Evolutionary conservation across 2,113 vertebrate species (phyloP).

Genomic region (Lagenorhynchus albirostris): DNA sequence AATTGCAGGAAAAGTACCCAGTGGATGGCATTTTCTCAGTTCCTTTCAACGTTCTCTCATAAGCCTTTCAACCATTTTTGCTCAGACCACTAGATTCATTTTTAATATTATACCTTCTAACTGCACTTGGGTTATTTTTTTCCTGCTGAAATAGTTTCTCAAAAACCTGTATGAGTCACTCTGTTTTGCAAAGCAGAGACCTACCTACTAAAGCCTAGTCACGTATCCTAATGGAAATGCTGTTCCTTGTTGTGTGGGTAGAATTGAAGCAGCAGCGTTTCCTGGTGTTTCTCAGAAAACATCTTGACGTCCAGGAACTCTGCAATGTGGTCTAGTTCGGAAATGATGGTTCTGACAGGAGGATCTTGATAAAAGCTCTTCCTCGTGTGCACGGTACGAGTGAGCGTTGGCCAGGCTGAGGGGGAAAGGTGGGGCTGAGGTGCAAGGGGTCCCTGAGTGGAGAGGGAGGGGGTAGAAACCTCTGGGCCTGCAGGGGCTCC

Average conservation of each 20-base stretch:
- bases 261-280: neutral
- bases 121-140: neutral
- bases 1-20: neutral
- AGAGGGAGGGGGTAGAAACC: neutral
- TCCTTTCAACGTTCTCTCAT: neutral
- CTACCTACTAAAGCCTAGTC: neutral
- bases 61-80: neutral
- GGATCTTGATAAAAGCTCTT: neutral
- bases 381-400: accelerated
- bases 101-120: slow-evolving; percentile 31
- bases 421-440: neutral
- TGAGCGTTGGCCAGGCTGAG: accelerated
- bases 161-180: slow-evolving; percentile 32
- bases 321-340: neutral
- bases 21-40: neutral
- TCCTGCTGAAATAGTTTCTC: neutral
- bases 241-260: neutral
- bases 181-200: neutral
- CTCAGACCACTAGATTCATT: slow-evolving; percentile 9
- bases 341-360: neutral
- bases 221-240: neutral
- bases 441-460: accelerated
- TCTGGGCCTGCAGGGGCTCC: neutral
- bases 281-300: neutral
- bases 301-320: neutral